Evolutionary conservation across 2,113 vertebrate genomes (phyloP).

Genomic region (Oxyura jamaicensis): DNA sequence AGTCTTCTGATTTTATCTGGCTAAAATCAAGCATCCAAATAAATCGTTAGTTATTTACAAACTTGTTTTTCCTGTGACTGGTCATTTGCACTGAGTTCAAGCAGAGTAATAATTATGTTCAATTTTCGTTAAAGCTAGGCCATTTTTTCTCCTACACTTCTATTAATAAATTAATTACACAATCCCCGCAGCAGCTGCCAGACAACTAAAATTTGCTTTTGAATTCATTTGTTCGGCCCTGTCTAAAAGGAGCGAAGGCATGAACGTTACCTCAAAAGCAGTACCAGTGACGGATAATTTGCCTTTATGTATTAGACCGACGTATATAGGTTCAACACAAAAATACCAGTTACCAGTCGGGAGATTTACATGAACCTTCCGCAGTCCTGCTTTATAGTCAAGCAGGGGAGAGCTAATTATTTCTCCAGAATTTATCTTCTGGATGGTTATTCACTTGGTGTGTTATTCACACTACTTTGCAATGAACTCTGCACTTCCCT

Average conservation of each 20-base stretch:
- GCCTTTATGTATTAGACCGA: background rate
- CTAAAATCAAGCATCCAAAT: background rate
- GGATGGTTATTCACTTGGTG: background rate
- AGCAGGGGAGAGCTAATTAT: slow-evolving; percentile 49
- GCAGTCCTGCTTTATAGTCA: slow-evolving; percentile 19
- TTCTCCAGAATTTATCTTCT: slow-evolving; percentile 68
- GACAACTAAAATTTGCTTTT: background rate
- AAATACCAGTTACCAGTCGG: slow-evolving; percentile 24
- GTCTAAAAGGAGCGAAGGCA: background rate
- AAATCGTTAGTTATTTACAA: background rate
- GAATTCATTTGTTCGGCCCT: background rate
- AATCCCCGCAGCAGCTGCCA: background rate
- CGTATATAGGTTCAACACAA: background rate
- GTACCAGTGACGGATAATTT: slow-evolving; percentile 24
- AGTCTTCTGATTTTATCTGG: background rate
- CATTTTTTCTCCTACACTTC: background rate
- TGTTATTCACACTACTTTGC: slow-evolving; percentile 18
- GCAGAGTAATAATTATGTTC: background rate
- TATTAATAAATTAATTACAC: background rate
- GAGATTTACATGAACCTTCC: slow-evolving; percentile 51
- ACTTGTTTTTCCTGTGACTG: background rate
- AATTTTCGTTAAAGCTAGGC: background rate
- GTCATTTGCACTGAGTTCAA: background rate
- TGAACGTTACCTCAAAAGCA: slow-evolving; percentile 1
- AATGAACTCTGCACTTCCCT: slow-evolving; percentile 12